Percentiles rank a stretch among this genome's conserved stretches.
Conservation (phyloP, 2,888 invertebrate species). For the Hedychridium roseum region DNA sequence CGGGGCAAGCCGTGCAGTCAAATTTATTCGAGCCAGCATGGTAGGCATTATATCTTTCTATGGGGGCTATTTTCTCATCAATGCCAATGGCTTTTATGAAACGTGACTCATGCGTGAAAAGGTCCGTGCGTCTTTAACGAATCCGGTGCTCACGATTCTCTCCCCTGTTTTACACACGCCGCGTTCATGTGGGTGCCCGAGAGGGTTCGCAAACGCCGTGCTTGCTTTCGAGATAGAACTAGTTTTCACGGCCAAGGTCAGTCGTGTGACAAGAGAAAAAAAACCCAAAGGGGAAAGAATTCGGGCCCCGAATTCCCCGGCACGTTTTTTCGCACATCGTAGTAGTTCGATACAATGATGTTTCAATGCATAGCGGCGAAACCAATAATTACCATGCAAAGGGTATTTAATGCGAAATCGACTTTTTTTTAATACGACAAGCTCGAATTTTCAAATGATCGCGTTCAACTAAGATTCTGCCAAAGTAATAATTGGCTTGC, state of each 20-base stretch:
- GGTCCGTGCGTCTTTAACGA: slow-evolving; percentile 42
- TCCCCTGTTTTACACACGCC: background rate
- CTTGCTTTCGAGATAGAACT: background rate
- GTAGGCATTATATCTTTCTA: slow-evolving; percentile 46
- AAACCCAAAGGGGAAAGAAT: too few relatives aligned
- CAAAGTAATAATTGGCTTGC: too few relatives aligned
- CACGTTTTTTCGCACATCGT: too few relatives aligned
- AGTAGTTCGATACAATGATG: too few relatives aligned
- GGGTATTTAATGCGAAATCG: too few relatives aligned
- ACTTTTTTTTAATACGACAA: too few relatives aligned
- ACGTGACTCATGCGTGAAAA: slow-evolving; percentile 59
- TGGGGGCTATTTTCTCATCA: slow-evolving; percentile 58
- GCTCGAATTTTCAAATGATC: too few relatives aligned
- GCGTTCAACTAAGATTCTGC: too few relatives aligned
- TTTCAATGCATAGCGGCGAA: too few relatives aligned
- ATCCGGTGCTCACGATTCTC: slow-evolving; percentile 18
- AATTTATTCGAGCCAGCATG: slow-evolving; percentile 41
- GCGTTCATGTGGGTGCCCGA: background rate
- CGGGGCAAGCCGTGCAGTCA: slow-evolving; percentile 26
- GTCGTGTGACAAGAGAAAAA: too few relatives aligned
- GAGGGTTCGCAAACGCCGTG: slow-evolving; percentile 1
- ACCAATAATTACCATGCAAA: too few relatives aligned
- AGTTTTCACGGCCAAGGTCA: slow-evolving; percentile 11
- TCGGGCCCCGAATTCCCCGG: too few relatives aligned
- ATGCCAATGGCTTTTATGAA: slow-evolving; percentile 58